Evolutionary conservation across 2,113 vertebrate species (phyloP).

Genomic region (Solea senegalensis): DNA sequence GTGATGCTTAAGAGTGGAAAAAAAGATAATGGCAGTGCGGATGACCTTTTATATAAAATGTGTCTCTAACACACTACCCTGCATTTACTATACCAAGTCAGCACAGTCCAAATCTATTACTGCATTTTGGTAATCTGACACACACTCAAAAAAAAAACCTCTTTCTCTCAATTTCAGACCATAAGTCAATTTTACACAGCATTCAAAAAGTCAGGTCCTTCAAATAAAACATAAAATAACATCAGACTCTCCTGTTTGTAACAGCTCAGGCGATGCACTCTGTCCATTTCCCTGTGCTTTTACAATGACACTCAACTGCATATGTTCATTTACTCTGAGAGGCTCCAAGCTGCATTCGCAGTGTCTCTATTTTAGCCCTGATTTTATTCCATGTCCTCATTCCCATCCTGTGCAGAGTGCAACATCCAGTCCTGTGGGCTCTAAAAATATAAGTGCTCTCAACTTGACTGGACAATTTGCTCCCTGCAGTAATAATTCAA

Average conservation of each 20-base stretch:
- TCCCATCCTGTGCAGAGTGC: slow-evolving; percentile 49
- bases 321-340: slow-evolving; percentile 38
- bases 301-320: slow-evolving; percentile 52
- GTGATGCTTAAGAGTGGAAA: slow-evolving; percentile 53
- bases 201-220: slow-evolving; percentile 36
- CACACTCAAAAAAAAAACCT: neutral
- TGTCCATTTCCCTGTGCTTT: slow-evolving; percentile 42
- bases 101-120: slow-evolving; percentile 42
- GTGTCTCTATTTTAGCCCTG: slow-evolving; percentile 58
- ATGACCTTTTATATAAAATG: slow-evolving; percentile 68
- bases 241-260: slow-evolving; percentile 22
- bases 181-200: slow-evolving; percentile 33
- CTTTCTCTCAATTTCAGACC: slow-evolving; percentile 7
- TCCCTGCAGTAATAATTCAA: slow-evolving; percentile 74
- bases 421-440: slow-evolving; percentile 56
- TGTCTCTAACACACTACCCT: slow-evolving; percentile 30
- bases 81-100: slow-evolving; percentile 34
- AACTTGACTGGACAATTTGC: slow-evolving; percentile 73
- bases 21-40: slow-evolving; percentile 56
- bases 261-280: slow-evolving; percentile 10
- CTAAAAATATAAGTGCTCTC: slow-evolving; percentile 73
- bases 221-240: slow-evolving; percentile 44
- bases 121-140: slow-evolving; percentile 29
- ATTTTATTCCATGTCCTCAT: slow-evolving; percentile 58
- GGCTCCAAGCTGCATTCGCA: slow-evolving; percentile 39